phyloP scores from a whole-genome alignment of 2,888 invertebrate species.

The Heliconius charithonia region DNA sequence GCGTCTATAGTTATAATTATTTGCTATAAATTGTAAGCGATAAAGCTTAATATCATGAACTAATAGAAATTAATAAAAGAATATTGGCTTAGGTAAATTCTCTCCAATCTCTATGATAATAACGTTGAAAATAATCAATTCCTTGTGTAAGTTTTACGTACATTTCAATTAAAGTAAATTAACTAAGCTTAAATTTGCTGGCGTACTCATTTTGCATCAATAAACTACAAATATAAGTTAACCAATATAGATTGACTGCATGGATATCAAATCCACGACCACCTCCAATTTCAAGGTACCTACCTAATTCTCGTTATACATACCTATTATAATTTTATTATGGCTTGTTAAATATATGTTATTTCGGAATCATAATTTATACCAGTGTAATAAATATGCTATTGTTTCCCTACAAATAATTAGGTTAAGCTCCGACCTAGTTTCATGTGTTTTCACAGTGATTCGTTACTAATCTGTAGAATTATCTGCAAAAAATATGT shows the following conservation, averaged over 20 bases:
- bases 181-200: no score
- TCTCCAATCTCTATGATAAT: no score
- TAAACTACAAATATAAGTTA: no score
- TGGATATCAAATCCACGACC: not conserved
- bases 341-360: not conserved
- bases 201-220: no score
- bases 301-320: not conserved
- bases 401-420: conserved; percentile 24
- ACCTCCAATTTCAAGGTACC: not conserved
- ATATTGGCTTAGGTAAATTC: no score
- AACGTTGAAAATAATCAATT: no score
- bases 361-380: not conserved
- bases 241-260: no score
- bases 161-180: no score
- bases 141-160: no score
- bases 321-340: not conserved
- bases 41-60: no score
- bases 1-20: no score
- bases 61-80: no score
- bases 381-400: conserved; percentile 7
- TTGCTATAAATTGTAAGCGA: not conserved
- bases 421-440: conserved; percentile 31
- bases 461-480: not conserved
- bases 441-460: conserved; percentile 12
- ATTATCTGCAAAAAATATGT: not conserved